A percentile compares a stretch with the other conserved stretches of the same genome.
Evolutionary conservation across 1,140 invertebrate genomes (phyloP).

Genomic region (Ctenoplectra terminalis): DNA sequence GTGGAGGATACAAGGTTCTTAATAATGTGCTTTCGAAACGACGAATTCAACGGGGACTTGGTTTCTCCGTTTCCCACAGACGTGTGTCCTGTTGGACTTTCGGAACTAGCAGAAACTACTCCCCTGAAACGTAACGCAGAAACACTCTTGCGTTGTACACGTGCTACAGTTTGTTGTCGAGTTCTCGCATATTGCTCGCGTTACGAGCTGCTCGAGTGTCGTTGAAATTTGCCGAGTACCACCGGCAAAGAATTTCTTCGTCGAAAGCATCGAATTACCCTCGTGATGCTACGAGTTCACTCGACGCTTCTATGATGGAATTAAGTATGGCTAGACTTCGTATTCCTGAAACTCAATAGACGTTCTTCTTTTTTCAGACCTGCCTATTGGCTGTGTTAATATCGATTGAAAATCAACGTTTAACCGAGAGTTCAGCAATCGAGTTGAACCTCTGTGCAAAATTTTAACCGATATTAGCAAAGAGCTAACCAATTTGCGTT

Average conservation of each 20-base stretch:
- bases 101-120: not conserved
- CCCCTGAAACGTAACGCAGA: not conserved
- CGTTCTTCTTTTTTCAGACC: not conserved
- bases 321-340: not conserved
- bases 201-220: slow-evolving; percentile 14
- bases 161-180: not conserved
- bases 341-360: not conserved
- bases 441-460: not conserved
- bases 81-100: slow-evolving; percentile 5
- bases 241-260: slow-evolving; percentile 12
- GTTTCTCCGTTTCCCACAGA: slow-evolving; percentile 4
- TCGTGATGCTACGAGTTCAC: not conserved
- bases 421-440: not conserved
- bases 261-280: slow-evolving; percentile 13
- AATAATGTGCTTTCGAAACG: not conserved
- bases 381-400: not conserved
- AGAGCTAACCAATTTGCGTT: not conserved
- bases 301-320: not conserved
- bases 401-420: not conserved
- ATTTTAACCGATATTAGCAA: not conserved
- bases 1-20: not conserved
- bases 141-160: not conserved
- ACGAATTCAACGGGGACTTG: not conserved
- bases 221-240: slow-evolving; percentile 11
- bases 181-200: slow-evolving; percentile 22